Conservation (phyloP, 1,140 invertebrate species). For the Drosophila quadrilineata region DNA sequence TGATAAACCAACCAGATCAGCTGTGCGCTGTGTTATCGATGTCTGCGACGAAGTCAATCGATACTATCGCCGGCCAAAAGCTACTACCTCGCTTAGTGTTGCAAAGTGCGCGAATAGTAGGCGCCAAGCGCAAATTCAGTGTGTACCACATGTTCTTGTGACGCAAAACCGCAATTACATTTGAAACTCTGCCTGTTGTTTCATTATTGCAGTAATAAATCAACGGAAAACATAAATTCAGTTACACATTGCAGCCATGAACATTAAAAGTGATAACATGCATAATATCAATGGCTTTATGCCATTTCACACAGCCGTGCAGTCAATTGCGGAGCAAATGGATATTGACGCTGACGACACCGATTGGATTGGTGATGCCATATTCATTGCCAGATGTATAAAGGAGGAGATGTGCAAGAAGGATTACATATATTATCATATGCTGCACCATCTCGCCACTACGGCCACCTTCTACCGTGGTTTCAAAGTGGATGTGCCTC, state of each 20-base stretch:
- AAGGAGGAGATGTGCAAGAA: constrained; percentile 47
- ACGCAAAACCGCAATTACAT: no score
- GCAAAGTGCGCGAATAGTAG: background rate
- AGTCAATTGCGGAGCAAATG: constrained; percentile 36
- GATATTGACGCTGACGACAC: constrained; percentile 42
- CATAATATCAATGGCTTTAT: no score
- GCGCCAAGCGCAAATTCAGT: background rate
- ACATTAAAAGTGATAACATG: no score
- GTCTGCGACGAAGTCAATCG: background rate
- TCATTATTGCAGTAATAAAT: no score
- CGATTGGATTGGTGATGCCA: constrained; percentile 42
- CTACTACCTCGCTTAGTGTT: background rate
- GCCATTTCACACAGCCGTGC: constrained; percentile 55
- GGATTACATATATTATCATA: constrained; percentile 44
- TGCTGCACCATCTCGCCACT: constrained; percentile 34
- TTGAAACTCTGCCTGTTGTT: background rate
- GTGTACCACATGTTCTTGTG: no score
- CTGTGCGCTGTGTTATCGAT: constrained; percentile 31
- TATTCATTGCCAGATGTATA: constrained; percentile 33
- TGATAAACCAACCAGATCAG: constrained; percentile 34
- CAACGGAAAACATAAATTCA: no score
- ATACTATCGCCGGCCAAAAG: constrained; percentile 17
- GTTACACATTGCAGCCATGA: no score
- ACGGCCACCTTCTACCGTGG: constrained; percentile 53
- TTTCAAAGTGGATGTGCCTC: constrained; percentile 48